These are phyloP conservation scores for Cremastinae sp. DNA, from an alignment of 2,888 invertebrate species.

Conservation along the genomic window DNA sequence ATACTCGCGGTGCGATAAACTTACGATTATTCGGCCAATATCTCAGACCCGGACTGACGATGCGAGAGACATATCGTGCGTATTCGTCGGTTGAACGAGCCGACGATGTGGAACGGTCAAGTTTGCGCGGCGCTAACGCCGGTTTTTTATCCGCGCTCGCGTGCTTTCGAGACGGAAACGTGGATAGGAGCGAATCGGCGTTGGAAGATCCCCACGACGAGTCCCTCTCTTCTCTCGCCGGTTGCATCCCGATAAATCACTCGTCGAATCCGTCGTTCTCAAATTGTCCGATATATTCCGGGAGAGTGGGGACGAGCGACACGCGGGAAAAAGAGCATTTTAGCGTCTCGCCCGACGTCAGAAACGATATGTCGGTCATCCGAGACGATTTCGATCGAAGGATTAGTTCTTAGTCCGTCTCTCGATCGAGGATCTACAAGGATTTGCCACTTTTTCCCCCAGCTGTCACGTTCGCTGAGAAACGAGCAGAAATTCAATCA, in stretches of 20 bases:
- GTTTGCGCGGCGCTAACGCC: conserved; percentile 27
- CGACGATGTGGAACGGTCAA: conserved; percentile 9
- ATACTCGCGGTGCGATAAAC: background rate
- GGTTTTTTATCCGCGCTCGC: conserved; percentile 33
- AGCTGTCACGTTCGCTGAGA: no score
- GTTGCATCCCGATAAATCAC: background rate
- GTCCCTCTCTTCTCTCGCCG: conserved; percentile 7
- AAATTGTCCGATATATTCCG: no score
- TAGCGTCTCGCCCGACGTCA: no score
- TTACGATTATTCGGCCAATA: conserved; percentile 30
- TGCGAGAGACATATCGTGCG: conserved; percentile 7
- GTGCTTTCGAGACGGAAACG: conserved; percentile 19
- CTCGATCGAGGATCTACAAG: background rate
- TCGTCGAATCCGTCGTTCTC: conserved; percentile 29
- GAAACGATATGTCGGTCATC: no score
- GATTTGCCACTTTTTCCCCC: no score
- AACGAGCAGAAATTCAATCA: no score
- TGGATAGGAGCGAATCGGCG: conserved; percentile 47
- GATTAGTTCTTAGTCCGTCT: background rate
- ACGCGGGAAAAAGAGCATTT: background rate
- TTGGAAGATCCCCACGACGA: conserved; percentile 49
- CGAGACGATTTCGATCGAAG: no score
- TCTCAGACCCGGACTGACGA: conserved; percentile 40
- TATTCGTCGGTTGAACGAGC: conserved; percentile 10
- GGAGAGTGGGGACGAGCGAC: no score